phyloP scores from a whole-genome alignment of 2,113 vertebrate genomes.

The Mobula birostris region DNA sequence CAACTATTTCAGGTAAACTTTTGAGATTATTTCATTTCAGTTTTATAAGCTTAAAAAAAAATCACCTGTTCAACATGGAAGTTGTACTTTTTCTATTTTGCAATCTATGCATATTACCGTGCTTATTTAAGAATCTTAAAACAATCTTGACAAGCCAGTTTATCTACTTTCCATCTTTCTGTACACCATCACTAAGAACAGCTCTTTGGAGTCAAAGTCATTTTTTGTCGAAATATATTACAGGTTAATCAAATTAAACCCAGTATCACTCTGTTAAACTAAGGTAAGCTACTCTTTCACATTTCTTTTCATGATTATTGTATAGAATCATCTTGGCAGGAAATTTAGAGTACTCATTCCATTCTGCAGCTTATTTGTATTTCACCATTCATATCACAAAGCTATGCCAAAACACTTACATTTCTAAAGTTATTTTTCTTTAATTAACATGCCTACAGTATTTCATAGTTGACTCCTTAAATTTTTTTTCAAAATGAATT shows the following conservation, averaged over 20 bases:
- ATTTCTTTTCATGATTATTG: not conserved
- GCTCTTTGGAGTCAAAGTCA: not conserved
- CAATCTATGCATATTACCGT: not conserved
- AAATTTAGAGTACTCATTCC: not conserved
- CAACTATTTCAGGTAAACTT: no score
- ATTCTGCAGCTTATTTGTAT: not conserved
- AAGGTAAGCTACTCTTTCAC: not conserved
- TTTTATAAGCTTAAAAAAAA: no score
- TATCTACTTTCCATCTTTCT: not conserved
- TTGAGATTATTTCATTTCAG: no score
- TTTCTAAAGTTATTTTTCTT: not conserved
- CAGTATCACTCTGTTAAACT: not conserved
- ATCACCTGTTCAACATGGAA: no score
- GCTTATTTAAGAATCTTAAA: not conserved
- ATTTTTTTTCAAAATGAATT: not conserved
- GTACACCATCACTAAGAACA: not conserved
- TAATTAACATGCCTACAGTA: not conserved
- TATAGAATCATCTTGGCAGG: not conserved
- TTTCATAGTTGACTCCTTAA: not conserved
- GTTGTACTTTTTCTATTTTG: not conserved
- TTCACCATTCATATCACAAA: not conserved
- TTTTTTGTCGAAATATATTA: not conserved
- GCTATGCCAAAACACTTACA: not conserved
- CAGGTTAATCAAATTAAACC: constrained; percentile 18
- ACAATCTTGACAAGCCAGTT: not conserved